Evolutionary conservation across 2,113 vertebrate genomes (phyloP), one percentile per base, ranked within the genome.

Genomic region (Anolis sagrei): DNA sequence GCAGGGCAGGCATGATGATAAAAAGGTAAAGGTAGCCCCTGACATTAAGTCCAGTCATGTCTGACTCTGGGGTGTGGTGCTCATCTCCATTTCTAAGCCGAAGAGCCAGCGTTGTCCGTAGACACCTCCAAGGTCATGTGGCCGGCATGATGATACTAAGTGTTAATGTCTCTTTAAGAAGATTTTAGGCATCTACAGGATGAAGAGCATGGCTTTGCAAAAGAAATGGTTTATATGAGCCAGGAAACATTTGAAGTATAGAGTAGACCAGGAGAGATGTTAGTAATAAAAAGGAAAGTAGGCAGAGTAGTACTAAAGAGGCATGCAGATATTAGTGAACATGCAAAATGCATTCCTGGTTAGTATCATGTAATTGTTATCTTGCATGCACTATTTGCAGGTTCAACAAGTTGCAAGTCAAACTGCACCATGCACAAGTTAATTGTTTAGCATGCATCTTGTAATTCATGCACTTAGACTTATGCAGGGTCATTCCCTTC

Each of bases 241-340:
- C 8, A 18, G 16, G 83, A 86, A 7, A 5, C 2, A 1, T 16
- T 61, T n/a, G 36, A 87, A 1, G 13, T 82, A n/a, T 21, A 72
- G 6, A 29, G 8, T 16, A 32, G 32, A 81, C 23, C 72, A 21
- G 10, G 84, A 25, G 62, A 69, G 81, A 8, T 51, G 19, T 11
- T 48, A 80, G 3, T 29, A 58, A 32, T 58, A 49, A 21, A 39
- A 3, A 4, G 9, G 83, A 90, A 90, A 32, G 11, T n/a, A 88
- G 58, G 87, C 72, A 84, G 6, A 83, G 0, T 2, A 62, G 10
- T 54, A 36, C 11, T 34, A 79, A 1, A 19, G 25, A 79, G 3
- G 21, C 11, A 36, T 83, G 29, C 54, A 75, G 36, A 75, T 27
- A 51, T 77, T 68, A 76, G 25, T 70, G 44, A 18, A n/a, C 49